Base-by-base conservation (phyloP, 2,113 vertebrate genomes). In the Oreochromis tanganicae region DNA sequence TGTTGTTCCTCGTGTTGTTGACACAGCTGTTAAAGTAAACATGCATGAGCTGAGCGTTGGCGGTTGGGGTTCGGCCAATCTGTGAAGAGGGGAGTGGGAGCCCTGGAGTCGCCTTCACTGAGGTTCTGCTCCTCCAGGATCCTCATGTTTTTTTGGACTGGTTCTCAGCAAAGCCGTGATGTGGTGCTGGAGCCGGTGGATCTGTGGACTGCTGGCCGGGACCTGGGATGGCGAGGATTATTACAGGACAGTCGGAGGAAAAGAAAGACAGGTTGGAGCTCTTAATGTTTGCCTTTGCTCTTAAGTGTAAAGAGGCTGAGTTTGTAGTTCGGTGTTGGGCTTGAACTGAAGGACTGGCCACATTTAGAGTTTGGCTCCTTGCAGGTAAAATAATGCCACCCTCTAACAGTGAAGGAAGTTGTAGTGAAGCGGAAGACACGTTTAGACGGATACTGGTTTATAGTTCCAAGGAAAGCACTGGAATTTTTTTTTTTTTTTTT, bases 21-120 rank as follows among this genome's bases (percentile, higher is more conserved):
- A 96, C 95, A 78, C 95, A 95, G 95, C 94, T 95, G 93, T 83
- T 83, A 91, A 80, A 94, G 95, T 93, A 92, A 95, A 94, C 85
- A 94, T 79, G 80, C 52, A 10, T 0, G 9, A 88, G 89, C 29
- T 4, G 32, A 81, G 59, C 36, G 7, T 9, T 43, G 7, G 56
- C 2, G 2, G 63, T 12, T 19, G 54, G 43, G 66, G 82, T 48
- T 82, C 57, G 75, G 46, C 91, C 91, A 93, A 94, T 93, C 93
- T 92, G 87, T 36, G 89, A 24, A 16, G 6, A 82, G 90, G 80
- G 83, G 88, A 82, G 90, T 85, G 34, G 80, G 83, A 82, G 80
- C 82, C 21, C 82, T 38, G 48, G 41, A 41, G 71, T 50, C 10
- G 3, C 43, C 10, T 17, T 5, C 8, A 34, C 55, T 17, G 80